Evolutionary conservation across 2,888 invertebrate genomes (phyloP).

Genomic region (Agriopis marginaria): DNA sequence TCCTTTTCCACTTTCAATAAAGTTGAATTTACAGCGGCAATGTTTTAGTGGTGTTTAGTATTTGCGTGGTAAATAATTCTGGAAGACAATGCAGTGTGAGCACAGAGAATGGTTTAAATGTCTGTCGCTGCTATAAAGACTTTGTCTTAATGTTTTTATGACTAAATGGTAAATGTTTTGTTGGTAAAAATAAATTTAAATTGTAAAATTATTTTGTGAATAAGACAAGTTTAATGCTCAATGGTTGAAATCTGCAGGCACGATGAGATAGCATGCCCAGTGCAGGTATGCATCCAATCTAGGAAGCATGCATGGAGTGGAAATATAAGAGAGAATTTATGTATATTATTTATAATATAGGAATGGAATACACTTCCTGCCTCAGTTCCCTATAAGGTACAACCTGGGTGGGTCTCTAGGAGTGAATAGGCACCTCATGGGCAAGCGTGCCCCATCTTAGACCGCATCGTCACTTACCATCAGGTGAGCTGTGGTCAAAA

Average conservation of each 20-base stretch:
- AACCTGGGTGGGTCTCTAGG: too few relatives aligned
- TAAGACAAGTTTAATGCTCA: background rate
- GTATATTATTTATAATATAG: too few relatives aligned
- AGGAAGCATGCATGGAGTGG: too few relatives aligned
- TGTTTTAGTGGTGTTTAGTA: background rate
- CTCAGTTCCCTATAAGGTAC: too few relatives aligned
- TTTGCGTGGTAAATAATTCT: conserved; percentile 20
- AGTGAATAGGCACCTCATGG: too few relatives aligned
- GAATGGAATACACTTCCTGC: too few relatives aligned
- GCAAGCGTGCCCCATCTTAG: too few relatives aligned
- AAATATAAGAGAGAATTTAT: too few relatives aligned
- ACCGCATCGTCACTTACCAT: too few relatives aligned
- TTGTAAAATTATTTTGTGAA: background rate
- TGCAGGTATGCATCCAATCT: too few relatives aligned
- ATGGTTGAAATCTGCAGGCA: background rate
- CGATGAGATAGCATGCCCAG: too few relatives aligned
- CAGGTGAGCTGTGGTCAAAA: too few relatives aligned
- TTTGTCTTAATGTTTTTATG: conserved; percentile 43
- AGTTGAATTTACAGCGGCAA: conserved; percentile 26
- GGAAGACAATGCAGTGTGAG: conserved; percentile 39
- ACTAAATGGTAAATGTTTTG: conserved; percentile 36
- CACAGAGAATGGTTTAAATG: conserved; percentile 45
- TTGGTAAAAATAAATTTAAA: conserved; percentile 17
- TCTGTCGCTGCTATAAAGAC: conserved; percentile 40
- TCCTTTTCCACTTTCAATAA: conserved; percentile 37